Percentiles rank a stretch among this genome's conserved stretches.
Evolutionary conservation across 2,888 invertebrate species (phyloP).

Genomic region (Stenoptilia bipunctidactyla): DNA sequence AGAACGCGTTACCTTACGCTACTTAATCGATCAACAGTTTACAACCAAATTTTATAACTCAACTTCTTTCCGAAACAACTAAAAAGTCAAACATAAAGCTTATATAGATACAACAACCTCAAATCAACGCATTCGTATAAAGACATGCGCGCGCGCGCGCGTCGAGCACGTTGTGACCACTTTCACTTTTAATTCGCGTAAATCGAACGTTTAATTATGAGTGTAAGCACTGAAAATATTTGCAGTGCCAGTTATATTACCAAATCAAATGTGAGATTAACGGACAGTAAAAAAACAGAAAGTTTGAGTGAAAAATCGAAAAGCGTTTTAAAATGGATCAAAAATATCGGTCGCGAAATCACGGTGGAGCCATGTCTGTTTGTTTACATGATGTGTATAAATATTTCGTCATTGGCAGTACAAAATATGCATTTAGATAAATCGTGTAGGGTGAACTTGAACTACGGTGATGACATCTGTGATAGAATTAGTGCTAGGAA

Average conservation of each 20-base stretch:
- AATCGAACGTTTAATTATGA: constrained; percentile 25
- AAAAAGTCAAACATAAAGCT: constrained; percentile 45
- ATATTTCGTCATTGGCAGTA: constrained; percentile 74
- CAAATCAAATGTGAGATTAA: constrained; percentile 46
- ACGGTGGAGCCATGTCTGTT: constrained; percentile 78
- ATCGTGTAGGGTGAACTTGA: constrained; percentile 66
- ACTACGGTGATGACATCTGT: constrained; percentile 64
- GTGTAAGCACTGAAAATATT: constrained; percentile 34
- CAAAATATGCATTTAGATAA: constrained; percentile 72
- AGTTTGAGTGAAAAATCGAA: constrained; percentile 48
- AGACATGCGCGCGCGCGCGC: constrained; percentile 11
- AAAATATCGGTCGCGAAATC: constrained; percentile 40
- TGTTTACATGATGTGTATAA: constrained; percentile 74
- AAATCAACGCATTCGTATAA: constrained; percentile 26
- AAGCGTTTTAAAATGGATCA: constrained; percentile 40
- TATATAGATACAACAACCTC: constrained; percentile 36
- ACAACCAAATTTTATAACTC: constrained; percentile 54
- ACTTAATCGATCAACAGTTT: constrained; percentile 38
- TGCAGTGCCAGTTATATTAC: constrained; percentile 39
- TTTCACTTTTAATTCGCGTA: neutral
- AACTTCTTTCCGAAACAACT: constrained; percentile 53
- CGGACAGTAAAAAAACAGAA: constrained; percentile 26
- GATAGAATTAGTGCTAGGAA: constrained; percentile 55
- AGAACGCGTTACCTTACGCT: neutral
- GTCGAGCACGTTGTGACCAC: neutral